phyloP scores from a whole-genome alignment of 2,113 vertebrate genomes.

The Xerus inauris region DNA sequence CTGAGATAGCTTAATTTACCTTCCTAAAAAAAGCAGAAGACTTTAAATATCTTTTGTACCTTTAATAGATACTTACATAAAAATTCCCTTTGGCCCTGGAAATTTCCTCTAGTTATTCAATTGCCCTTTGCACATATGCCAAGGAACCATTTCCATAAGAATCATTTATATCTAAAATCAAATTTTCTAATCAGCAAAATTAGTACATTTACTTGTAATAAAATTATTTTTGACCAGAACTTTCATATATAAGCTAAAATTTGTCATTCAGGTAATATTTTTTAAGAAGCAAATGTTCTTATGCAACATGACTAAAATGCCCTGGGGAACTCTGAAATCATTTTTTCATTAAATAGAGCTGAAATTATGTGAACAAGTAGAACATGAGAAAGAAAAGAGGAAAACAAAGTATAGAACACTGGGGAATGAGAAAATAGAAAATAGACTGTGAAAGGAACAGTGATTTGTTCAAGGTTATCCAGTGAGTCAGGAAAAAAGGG shows the following conservation, averaged over 20 bases:
- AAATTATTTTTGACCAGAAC: constrained; percentile 58
- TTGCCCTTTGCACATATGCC: neutral
- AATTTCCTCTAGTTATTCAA: constrained; percentile 8
- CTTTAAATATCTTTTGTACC: neutral
- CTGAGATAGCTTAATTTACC: neutral
- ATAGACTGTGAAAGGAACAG: constrained; percentile 59
- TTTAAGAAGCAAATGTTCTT: constrained; percentile 65
- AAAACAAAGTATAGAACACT: constrained; percentile 72
- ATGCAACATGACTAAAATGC: constrained; percentile 69
- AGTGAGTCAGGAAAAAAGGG: neutral
- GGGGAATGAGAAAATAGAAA: constrained; percentile 74
- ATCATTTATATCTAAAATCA: constrained; percentile 40
- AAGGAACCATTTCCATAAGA: constrained; percentile 31
- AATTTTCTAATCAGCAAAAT: constrained; percentile 64
- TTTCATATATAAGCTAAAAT: constrained; percentile 56
- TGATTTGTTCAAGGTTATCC: constrained; percentile 73
- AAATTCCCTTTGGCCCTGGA: constrained; percentile 3
- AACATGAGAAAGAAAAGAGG: constrained; percentile 68
- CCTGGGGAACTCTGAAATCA: constrained; percentile 66
- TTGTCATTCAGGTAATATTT: constrained; percentile 68
- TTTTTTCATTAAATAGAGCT: constrained; percentile 81
- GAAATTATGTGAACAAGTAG: constrained; percentile 78
- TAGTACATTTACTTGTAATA: constrained; percentile 57
- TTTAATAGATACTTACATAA: neutral
- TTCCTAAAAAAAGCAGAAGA: neutral